These are phyloP conservation scores for Dendrocopos noguchii DNA, from an alignment of 2,113 vertebrate species.

Conservation along the genomic window DNA sequence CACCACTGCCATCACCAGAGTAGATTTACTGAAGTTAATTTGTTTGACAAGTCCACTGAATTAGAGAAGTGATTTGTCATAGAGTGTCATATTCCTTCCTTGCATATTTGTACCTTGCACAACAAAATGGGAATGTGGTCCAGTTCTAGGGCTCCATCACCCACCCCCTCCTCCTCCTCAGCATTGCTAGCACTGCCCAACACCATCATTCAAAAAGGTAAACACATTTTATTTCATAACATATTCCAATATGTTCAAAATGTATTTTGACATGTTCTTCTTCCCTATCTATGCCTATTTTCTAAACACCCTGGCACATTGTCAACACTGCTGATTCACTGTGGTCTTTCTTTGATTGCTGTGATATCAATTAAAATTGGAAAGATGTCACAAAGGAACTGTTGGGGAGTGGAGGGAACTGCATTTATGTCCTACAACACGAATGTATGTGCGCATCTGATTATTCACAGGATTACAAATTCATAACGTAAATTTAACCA, in stretches of 20 bases:
- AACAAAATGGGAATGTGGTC: constrained; percentile 1
- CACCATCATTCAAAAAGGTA: constrained; percentile 62
- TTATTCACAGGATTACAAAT: constrained; percentile 64
- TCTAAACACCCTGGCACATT: constrained; percentile 60
- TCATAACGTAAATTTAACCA: constrained; percentile 63
- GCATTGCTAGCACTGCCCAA: constrained; percentile 53
- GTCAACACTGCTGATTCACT: constrained; percentile 63
- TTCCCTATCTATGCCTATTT: constrained; percentile 62
- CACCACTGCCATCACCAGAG: background rate
- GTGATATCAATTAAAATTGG: constrained; percentile 68
- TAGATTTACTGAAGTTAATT: constrained; percentile 54
- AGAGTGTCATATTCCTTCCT: constrained; percentile 22
- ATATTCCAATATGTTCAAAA: constrained; percentile 67
- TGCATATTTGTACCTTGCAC: constrained; percentile 34
- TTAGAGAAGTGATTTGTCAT: constrained; percentile 62
- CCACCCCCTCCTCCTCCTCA: constrained; percentile 54
- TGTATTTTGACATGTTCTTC: constrained; percentile 56
- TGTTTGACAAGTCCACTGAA: constrained; percentile 61
- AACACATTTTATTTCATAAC: constrained; percentile 67
- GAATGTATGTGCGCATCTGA: constrained; percentile 64
- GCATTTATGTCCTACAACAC: constrained; percentile 44
- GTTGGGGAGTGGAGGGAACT: background rate
- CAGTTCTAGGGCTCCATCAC: constrained; percentile 47
- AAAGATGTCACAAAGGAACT: constrained; percentile 56
- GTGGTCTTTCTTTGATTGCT: constrained; percentile 62